Percentiles rank a stretch among this genome's conserved stretches.
These are phyloP conservation scores for Odontomachus brunneus DNA, from an alignment of 1,140 invertebrate genomes.

Conservation along the genomic window DNA sequence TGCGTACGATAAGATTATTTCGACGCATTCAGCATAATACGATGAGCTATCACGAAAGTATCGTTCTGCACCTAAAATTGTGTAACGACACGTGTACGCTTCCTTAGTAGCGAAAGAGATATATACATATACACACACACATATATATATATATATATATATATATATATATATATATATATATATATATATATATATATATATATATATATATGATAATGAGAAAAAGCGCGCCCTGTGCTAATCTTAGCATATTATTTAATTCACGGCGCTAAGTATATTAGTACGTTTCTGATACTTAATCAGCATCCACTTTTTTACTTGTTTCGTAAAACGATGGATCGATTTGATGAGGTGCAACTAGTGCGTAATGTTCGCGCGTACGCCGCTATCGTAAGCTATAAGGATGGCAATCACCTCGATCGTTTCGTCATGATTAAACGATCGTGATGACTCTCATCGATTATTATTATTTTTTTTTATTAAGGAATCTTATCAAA, in stretches of 20 bases:
- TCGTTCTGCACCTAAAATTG: conserved; percentile 43
- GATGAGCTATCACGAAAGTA: conserved; percentile 50
- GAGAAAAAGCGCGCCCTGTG: conserved; percentile 7
- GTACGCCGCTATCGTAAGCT: conserved; percentile 10
- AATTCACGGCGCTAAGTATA: conserved; percentile 56
- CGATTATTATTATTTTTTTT: neutral
- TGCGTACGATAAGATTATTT: conserved; percentile 3
- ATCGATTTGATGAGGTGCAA: conserved; percentile 36
- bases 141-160: no score
- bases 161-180: no score
- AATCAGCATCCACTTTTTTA: conserved; percentile 59
- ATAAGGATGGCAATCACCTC: neutral
- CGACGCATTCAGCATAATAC: neutral
- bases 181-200: no score
- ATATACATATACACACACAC: no score
- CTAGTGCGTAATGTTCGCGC: conserved; percentile 33
- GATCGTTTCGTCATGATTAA: no score
- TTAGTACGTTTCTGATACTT: conserved; percentile 69
- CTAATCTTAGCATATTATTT: conserved; percentile 55
- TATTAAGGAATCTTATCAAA: conserved; percentile 5
- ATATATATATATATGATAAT: no score
- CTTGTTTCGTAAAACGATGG: conserved; percentile 38
- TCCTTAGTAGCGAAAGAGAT: conserved; percentile 38
- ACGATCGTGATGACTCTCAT: no score
- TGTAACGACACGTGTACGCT: conserved; percentile 29